Base-by-base conservation (phyloP, 2,888 invertebrate species). In the Ectropis crepuscularia region DNA sequence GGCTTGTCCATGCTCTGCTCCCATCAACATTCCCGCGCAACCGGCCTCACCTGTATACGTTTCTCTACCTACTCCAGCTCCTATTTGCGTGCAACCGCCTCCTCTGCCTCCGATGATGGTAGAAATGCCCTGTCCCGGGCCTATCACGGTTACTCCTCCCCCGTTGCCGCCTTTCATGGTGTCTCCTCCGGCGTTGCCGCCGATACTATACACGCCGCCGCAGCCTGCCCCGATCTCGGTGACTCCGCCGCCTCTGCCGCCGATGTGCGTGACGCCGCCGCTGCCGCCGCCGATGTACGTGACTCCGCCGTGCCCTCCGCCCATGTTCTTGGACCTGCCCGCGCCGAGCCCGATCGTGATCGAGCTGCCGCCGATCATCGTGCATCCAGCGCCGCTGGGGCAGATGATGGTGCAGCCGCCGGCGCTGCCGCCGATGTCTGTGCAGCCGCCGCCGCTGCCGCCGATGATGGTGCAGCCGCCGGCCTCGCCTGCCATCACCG, bases 401-500 rank as follows among this genome's bases (percentile, higher is more conserved):
- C 87, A 85, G 61, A 75, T 91, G 60, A 77, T 85, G 82, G 80
- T 91, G 16, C 90, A 90, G 67, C 88, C 88, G 9, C 91, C 91
- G 5, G 79, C 87, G n/a, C 62, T 87, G 42, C 87, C 90, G 0
- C 87, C 90, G 2, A 78, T 92, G 75, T 82, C 87, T 0, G 87
- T 92, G 9, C 89, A 91, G 63, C 82, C 90, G 5, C 91, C 91
- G 0, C 79, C 86, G 4, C 73, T 79, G 7, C 84, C 87, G 1
- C 88, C 92, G 0, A 82, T 92, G 74, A 85, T 85, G 79, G 81
- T 92, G n/a, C 89, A 89, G 67, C 88, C 87, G 6, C 90, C 90
- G 6, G 61, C 74, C 0, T 81, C 81, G 6, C 86, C 88, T 2
- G 85, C 89, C 5, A 74, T 90, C 69, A 77, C 81, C 61, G 79